A percentile compares a stretch with the other conserved stretches of the same genome.
Conservation (phyloP, 2,113 vertebrate genomes). For the Oryzias melastigma region DNA sequence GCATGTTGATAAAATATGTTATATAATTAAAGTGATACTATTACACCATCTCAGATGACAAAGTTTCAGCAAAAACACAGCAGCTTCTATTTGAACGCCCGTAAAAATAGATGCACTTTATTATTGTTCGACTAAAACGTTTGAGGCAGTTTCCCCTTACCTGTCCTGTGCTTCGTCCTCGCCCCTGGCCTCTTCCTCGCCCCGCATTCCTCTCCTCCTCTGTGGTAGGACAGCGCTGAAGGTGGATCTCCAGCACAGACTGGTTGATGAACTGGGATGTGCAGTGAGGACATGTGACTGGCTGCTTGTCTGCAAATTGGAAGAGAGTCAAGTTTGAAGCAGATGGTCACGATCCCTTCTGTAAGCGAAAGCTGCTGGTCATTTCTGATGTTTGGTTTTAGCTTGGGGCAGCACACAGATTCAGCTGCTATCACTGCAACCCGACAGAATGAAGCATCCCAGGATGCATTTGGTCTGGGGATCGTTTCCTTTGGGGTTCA, state of each 20-base stretch:
- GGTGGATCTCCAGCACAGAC: constrained; percentile 81
- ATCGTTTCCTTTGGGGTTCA: too few relatives aligned
- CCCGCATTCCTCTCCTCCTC: constrained; percentile 69
- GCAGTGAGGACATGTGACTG: constrained; percentile 81
- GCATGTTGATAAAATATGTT: background rate
- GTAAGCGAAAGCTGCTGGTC: background rate
- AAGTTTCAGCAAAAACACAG: too few relatives aligned
- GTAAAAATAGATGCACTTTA: too few relatives aligned
- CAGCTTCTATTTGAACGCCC: too few relatives aligned
- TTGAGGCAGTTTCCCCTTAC: constrained; percentile 16
- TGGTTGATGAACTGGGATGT: constrained; percentile 82
- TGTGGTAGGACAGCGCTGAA: constrained; percentile 78
- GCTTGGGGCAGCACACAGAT: background rate
- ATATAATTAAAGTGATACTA: background rate
- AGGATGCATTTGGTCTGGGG: background rate
- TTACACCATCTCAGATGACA: too few relatives aligned
- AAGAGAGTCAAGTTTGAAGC: constrained; percentile 15
- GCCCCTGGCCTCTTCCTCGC: constrained; percentile 73
- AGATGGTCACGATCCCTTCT: constrained; percentile 6
- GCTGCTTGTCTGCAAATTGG: constrained; percentile 76
- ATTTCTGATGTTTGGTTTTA: constrained; percentile 14
- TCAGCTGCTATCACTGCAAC: background rate
- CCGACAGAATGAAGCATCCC: background rate
- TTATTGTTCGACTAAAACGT: too few relatives aligned
- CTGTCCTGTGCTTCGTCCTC: constrained; percentile 76